Base-by-base conservation (phyloP, 2,888 invertebrate species). In the Raillietiella orientalis region DNA sequence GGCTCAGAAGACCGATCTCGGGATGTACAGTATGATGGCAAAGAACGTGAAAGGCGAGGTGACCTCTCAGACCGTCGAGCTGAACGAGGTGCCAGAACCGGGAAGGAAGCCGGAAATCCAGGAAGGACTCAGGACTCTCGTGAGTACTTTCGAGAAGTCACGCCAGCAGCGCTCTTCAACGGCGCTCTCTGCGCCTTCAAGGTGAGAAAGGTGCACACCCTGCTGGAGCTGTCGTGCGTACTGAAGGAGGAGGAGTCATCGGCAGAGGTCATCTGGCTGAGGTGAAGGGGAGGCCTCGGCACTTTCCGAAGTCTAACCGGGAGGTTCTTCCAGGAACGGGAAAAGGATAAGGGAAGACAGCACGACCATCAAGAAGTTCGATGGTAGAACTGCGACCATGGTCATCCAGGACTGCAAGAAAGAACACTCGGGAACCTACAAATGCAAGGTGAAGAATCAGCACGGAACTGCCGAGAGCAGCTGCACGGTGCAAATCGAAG, bases 11-110 rank as follows among this genome's bases (percentile, higher is more conserved):
- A 50, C 51, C 12, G 82, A 84, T 45, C 75, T 71, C 47, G 82
- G 82, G 34, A 58, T 66, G 30, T 82, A 84, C 47, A 79, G 77
- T 48, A 52, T 82, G 36, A 61, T 79, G 4, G 79, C 79, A 14
- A 74, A 69, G 44, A 82, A 82, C 44, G 77, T 77, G 38, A 79
- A 82, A 46, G 82, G 82, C 33, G 75, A 79, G 47, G 77, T 75
- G 9, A 63, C 65, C 9, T 82, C 82, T 14, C 75, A 77, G 46
- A 57, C 64, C 29, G 77, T 82, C 3, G 70, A 75, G 44, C 64
- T 82, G 26, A 62, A 65, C 25, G 75, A 77, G 34, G 62, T 77
- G 36, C 71, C 71, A 2, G 61, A 62, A 33, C 59, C 58, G 36
- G 43, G 67, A 23, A 62, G 65, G 27, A 70, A 70, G 40, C 77